Percentiles rank a stretch among this genome's conserved stretches.
Evolutionary conservation across 2,797 vertebrate species (phyloP).

Genomic region (Rhynchotus rufescens): DNA sequence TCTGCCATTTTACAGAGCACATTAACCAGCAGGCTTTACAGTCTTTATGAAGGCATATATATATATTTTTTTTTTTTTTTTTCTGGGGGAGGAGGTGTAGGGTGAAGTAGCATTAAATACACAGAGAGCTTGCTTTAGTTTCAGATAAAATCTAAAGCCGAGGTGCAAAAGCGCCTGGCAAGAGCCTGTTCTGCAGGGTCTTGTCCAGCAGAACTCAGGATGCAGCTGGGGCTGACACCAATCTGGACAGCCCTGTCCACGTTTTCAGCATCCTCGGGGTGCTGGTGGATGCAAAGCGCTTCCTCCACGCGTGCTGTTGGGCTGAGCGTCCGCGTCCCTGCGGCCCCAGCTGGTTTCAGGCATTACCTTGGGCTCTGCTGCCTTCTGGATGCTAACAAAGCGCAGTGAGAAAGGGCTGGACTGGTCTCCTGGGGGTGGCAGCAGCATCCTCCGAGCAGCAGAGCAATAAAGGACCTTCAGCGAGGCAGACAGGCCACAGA

Average conservation of each 20-base stretch:
- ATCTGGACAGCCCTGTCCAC: neutral
- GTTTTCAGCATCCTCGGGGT: neutral
- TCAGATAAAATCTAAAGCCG: neutral
- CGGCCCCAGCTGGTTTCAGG: neutral
- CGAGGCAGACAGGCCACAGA: neutral
- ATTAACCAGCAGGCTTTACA: neutral
- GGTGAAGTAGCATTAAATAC: neutral
- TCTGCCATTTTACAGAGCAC: neutral
- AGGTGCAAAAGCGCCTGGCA: neutral
- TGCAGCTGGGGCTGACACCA: neutral
- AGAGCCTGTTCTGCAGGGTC: neutral
- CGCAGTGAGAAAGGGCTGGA: neutral
- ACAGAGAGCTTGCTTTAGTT: neutral
- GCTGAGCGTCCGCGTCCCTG: neutral
- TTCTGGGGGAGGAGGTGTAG: neutral
- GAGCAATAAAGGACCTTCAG: neutral
- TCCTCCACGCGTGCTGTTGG: neutral
- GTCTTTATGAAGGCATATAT: neutral
- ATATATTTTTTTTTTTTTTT: neutral
- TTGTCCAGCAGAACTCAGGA: neutral
- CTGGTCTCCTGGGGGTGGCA: neutral
- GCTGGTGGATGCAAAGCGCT: neutral
- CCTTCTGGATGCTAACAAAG: neutral
- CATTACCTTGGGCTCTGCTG: neutral
- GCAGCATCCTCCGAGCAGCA: accelerated